phyloP scores from a whole-genome alignment of 1,140 invertebrate species.

The Solen grandis region DNA sequence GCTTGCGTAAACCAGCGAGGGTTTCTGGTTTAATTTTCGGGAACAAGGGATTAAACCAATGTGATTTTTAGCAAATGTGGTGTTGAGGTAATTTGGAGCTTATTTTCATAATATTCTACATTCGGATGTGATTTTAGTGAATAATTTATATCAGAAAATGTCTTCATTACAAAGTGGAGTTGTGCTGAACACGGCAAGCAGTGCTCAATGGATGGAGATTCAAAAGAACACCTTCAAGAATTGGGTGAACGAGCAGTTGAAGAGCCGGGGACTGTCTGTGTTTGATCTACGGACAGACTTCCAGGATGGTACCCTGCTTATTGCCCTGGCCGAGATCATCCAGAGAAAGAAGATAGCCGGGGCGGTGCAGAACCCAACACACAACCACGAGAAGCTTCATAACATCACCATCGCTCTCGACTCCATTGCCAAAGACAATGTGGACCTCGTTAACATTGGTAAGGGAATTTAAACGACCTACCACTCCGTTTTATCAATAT shows the following conservation, averaged over 20 bases:
- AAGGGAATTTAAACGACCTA: too few relatives aligned
- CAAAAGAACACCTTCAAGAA: slow-evolving; percentile 98
- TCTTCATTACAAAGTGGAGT: too few relatives aligned
- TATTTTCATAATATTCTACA: too few relatives aligned
- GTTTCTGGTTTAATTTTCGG: too few relatives aligned
- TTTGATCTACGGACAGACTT: slow-evolving; percentile 92
- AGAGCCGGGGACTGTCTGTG: slow-evolving; percentile 50
- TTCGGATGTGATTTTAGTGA: too few relatives aligned
- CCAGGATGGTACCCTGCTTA: slow-evolving; percentile 92
- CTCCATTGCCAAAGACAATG: slow-evolving; percentile 95
- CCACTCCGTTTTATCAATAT: too few relatives aligned
- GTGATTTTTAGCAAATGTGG: too few relatives aligned
- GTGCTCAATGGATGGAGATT: slow-evolving; percentile 88
- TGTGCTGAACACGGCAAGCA: slow-evolving; percentile 26
- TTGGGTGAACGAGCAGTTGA: slow-evolving; percentile 97
- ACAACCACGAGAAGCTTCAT: slow-evolving; percentile 93
- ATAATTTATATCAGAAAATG: too few relatives aligned
- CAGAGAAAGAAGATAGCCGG: slow-evolving; percentile 83
- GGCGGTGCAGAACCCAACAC: slow-evolving; percentile 38
- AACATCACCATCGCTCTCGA: slow-evolving; percentile 97
- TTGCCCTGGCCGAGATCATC: slow-evolving; percentile 92
- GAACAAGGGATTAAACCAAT: too few relatives aligned
- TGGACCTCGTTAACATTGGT: slow-evolving; percentile 99
- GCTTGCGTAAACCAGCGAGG: too few relatives aligned
- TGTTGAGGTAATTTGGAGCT: too few relatives aligned